A percentile compares a stretch with the other conserved stretches of the same genome.
Evolutionary conservation across 2,113 vertebrate species (phyloP).

Genomic region (Cervus canadensis): DNA sequence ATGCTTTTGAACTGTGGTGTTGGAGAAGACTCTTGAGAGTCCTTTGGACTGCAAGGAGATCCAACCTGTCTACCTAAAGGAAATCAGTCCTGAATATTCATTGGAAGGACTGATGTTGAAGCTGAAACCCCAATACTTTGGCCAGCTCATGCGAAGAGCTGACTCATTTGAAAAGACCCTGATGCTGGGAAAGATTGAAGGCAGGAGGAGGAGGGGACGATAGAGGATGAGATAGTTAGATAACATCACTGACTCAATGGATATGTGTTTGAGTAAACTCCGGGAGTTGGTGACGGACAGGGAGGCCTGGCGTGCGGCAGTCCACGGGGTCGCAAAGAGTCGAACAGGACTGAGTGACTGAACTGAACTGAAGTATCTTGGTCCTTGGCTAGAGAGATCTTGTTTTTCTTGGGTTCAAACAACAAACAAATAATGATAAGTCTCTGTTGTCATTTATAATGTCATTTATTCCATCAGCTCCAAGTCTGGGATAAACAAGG

Average conservation of each 20-base stretch:
- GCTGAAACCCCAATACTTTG: neutral
- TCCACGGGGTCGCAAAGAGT: neutral
- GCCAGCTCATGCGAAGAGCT: neutral
- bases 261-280: neutral
- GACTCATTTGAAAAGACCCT: neutral
- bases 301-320: neutral
- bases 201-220: neutral
- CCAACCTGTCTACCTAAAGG: no score
- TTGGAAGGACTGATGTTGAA: neutral
- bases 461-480: neutral
- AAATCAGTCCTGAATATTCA: no score
- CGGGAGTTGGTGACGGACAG: rapidly evolving
- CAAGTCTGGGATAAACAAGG: neutral
- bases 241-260: neutral
- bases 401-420: neutral
- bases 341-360: neutral
- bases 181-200: neutral
- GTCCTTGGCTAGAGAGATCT: neutral
- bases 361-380: neutral
- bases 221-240: neutral
- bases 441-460: neutral
- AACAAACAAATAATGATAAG: neutral
- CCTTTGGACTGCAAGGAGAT: no score
- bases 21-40: neutral
- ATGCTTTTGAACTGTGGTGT: neutral